A percentile compares a stretch with the other conserved stretches of the same genome.
Conservation (phyloP, 2,888 invertebrate genomes). For the Ectobius pallidus region DNA sequence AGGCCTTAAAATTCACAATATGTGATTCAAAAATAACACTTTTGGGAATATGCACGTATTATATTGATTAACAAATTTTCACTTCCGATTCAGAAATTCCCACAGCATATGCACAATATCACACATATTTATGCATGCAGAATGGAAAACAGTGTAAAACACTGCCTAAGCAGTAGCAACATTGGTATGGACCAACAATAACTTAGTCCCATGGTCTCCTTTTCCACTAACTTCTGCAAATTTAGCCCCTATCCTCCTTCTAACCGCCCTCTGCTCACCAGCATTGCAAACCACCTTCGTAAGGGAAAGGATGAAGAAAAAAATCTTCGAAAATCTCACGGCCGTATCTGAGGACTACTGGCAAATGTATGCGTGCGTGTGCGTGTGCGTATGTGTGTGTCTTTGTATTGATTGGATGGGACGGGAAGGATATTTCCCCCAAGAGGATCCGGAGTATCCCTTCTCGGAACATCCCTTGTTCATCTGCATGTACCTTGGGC, state of each 20-base stretch:
- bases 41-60: no score
- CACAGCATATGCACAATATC: no score
- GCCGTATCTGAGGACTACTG: neutral
- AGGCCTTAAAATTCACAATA: no score
- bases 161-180: no score
- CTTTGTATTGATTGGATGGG: conserved; percentile 27
- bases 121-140: no score
- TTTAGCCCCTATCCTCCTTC: conserved; percentile 11
- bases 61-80: no score
- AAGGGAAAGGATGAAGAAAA: conserved; percentile 1
- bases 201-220: neutral
- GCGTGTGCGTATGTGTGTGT: no score
- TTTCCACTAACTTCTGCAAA: conserved; percentile 3
- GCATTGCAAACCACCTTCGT: conserved; percentile 23
- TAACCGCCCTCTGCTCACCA: neutral
- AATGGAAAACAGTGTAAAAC: no score
- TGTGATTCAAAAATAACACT: no score
- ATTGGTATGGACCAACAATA: no score
- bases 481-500: conserved; percentile 6
- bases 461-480: conserved; percentile 19
- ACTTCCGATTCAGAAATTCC: no score
- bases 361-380: conserved; percentile 18
- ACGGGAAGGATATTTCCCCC: neutral
- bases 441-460: conserved; percentile 18
- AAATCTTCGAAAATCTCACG: conserved; percentile 24